Percentiles rank a stretch among this genome's conserved stretches.
Conservation (phyloP, 2,888 invertebrate species). For the Pristionchus japonicus region DNA sequence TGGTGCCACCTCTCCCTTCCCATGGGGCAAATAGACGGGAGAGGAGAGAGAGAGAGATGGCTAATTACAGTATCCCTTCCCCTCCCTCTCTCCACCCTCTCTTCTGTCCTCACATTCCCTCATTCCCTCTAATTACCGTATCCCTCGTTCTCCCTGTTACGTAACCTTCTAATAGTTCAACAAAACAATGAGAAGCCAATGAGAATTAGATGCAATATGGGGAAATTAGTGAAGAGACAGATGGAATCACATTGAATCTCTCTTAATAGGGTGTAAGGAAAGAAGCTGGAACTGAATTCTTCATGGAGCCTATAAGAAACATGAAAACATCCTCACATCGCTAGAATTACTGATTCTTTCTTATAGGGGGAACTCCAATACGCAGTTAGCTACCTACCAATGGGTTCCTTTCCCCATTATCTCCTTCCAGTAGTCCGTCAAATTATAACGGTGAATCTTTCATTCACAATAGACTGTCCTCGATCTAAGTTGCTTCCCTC, state of each 20-base stretch:
- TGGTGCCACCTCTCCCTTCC: slow-evolving; percentile 26
- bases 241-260: background rate
- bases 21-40: too few relatives aligned
- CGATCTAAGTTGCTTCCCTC: background rate
- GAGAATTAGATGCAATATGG: slow-evolving; percentile 9
- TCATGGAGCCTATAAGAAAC: too few relatives aligned
- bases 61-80: background rate
- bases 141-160: background rate
- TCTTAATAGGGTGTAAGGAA: background rate
- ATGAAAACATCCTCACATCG: too few relatives aligned
- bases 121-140: slow-evolving; percentile 26
- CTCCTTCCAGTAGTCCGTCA: background rate
- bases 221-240: background rate
- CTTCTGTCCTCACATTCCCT: background rate
- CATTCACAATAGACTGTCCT: background rate
- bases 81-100: background rate
- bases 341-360: too few relatives aligned
- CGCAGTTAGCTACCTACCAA: too few relatives aligned
- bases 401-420: background rate
- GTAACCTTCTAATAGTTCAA: slow-evolving; percentile 11
- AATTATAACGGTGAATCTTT: background rate
- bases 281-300: too few relatives aligned
- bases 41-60: too few relatives aligned
- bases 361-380: too few relatives aligned
- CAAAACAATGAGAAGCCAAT: slow-evolving; percentile 16